Percentiles rank a stretch among this genome's conserved stretches.
Evolutionary conservation across 2,113 vertebrate genomes (phyloP).

Genomic region (Cercopithecus mona): DNA sequence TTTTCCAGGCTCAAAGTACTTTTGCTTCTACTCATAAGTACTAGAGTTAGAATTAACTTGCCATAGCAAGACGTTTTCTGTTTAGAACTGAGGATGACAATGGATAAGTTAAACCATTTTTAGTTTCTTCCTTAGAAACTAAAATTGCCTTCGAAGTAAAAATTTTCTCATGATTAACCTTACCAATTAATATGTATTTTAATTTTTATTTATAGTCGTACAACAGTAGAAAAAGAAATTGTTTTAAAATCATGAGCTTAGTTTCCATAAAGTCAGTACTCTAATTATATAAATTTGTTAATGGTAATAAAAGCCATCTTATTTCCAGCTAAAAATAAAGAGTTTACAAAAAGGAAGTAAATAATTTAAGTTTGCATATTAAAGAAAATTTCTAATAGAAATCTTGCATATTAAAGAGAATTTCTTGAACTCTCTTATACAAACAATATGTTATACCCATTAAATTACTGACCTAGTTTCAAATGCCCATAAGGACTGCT

Average conservation of each 20-base stretch:
- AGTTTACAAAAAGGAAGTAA: neutral
- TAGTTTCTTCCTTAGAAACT: slow-evolving; percentile 20
- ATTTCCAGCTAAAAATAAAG: slow-evolving; percentile 18
- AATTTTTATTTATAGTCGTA: slow-evolving; percentile 25
- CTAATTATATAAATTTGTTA: slow-evolving; percentile 35
- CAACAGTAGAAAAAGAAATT: neutral
- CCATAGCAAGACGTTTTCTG: neutral
- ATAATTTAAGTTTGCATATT: neutral
- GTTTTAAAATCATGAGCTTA: slow-evolving; percentile 40
- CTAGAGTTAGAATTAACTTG: neutral
- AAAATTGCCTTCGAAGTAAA: neutral
- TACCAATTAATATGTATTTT: neutral
- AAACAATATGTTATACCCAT: slow-evolving; percentile 39
- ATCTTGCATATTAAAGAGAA: slow-evolving; percentile 12
- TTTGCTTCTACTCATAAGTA: neutral
- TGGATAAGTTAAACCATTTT: neutral
- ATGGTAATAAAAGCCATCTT: neutral
- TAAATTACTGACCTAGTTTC: slow-evolving; percentile 32
- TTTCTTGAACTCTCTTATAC: slow-evolving; percentile 34
- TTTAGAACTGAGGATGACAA: neutral
- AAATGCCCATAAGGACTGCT: slow-evolving; percentile 54
- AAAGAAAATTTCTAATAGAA: neutral
- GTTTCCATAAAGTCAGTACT: slow-evolving; percentile 36
- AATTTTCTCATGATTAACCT: slow-evolving; percentile 28
- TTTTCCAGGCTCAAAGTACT: neutral